A percentile compares a stretch with the other conserved stretches of the same genome.
These are phyloP conservation scores for Mimumesa dahlbomi DNA, from an alignment of 2,888 invertebrate genomes.

Conservation along the genomic window DNA sequence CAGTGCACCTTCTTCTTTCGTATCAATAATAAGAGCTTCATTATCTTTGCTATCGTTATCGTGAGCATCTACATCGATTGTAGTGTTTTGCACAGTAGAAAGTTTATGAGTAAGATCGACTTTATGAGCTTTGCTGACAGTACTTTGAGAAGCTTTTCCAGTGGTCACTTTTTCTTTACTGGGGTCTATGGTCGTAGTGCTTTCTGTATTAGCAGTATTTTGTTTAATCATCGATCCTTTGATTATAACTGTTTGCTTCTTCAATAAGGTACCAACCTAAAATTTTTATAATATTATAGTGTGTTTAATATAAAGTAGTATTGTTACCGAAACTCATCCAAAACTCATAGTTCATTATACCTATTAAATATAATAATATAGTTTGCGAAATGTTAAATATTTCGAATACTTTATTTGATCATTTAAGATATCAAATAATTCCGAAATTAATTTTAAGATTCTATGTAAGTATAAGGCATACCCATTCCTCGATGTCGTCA, in stretches of 20 bases:
- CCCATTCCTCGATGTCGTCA: slow-evolving; percentile 82
- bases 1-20: slow-evolving; percentile 62
- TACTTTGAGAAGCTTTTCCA: not conserved
- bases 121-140: slow-evolving; percentile 5
- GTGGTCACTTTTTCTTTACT: slow-evolving; percentile 1
- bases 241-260: slow-evolving; percentile 68
- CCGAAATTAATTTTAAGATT: too few relatives aligned
- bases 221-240: slow-evolving; percentile 43
- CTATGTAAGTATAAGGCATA: too few relatives aligned
- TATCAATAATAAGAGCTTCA: slow-evolving; percentile 63
- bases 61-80: slow-evolving; percentile 21
- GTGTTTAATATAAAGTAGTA: not conserved
- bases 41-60: slow-evolving; percentile 61
- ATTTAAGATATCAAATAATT: too few relatives aligned
- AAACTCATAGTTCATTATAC: too few relatives aligned
- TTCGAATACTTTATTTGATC: too few relatives aligned
- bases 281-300: not conserved
- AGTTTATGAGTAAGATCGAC: slow-evolving; percentile 47
- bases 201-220: not conserved
- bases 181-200: not conserved
- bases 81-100: slow-evolving; percentile 25
- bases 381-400: too few relatives aligned
- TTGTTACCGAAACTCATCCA: not conserved
- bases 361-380: too few relatives aligned
- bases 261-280: slow-evolving; percentile 68